Base-by-base conservation (phyloP, 37 sponge, comb jelly and placozoan genomes). In the Lycopodina hypogea region DNA sequence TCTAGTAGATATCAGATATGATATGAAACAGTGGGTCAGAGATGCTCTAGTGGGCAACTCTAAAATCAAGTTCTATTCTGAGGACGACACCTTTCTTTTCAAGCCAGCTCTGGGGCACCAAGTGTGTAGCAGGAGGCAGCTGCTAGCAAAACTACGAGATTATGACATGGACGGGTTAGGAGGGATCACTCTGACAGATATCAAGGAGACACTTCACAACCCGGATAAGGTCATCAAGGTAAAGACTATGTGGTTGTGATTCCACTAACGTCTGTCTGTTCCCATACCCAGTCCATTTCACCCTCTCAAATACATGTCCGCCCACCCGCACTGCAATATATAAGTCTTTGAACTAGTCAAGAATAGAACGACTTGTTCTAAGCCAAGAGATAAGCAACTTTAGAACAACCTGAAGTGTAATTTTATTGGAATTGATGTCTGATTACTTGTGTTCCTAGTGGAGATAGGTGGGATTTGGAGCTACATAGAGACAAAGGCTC, bases 191-290 rank as follows among this genome's bases (percentile, higher is more conserved):
- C 69, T 87, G 77, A 70, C 71, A 28, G 92, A 86, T 11, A 61
- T 91, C 32, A 66, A 17, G 58, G 92, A 91, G 51, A 84, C 92
- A 14, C 35, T 91, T 22, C 77, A 82, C 28, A 57, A 83, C 11
- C 71, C 92, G 53, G 87, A 91, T 23, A 91, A 71, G 40, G 81
- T 70, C 22, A 30, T 90, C 34, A 72, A 78, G 74, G 91, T 72
- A 40, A 38, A 70, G 55, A 3, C 8, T 42, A 15, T 41, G n/a
- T 36, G 26, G 64, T 65, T 24, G 29, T 38, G 15, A 1, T 38
- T 59, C 3, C 24, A 26, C n/a, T n/a, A n/a, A n/a, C n/a, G n/a
- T n/a, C n/a, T n/a, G n/a, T n/a, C n/a, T n/a, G n/a, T 74, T 15
- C 24, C n/a, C n/a, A n/a, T n/a, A n/a, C n/a, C n/a, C n/a, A n/a